These are phyloP conservation scores for Naso thynnoides DNA, from an alignment of 2,797 vertebrate genomes.

Conservation along the genomic window DNA sequence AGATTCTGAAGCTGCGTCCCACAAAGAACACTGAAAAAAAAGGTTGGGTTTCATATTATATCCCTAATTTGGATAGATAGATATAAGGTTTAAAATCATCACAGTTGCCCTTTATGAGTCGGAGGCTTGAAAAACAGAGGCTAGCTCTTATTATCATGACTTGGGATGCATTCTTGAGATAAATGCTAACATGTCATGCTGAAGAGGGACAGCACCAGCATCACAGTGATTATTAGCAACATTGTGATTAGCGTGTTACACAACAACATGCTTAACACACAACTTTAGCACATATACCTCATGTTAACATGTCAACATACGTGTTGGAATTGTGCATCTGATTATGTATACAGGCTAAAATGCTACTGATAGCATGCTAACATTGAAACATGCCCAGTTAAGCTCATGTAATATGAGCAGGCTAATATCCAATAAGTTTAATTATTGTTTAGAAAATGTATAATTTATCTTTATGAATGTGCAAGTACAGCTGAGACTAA, in stretches of 20 bases:
- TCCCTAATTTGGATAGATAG: too few relatives aligned
- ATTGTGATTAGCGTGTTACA: not conserved
- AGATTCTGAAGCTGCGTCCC: too few relatives aligned
- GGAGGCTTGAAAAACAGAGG: too few relatives aligned
- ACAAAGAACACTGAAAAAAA: too few relatives aligned
- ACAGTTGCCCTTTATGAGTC: too few relatives aligned
- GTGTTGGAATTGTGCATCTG: not conserved
- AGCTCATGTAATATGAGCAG: not conserved
- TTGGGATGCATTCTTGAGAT: not conserved
- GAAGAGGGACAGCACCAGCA: not conserved
- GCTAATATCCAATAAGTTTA: not conserved
- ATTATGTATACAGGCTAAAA: not conserved
- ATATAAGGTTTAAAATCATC: too few relatives aligned
- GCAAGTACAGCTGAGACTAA: not conserved
- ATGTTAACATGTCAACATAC: not conserved
- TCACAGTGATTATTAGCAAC: not conserved
- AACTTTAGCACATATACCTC: not conserved
- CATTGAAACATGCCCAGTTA: not conserved
- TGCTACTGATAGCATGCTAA: not conserved
- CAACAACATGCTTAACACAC: too few relatives aligned
- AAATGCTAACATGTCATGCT: not conserved
- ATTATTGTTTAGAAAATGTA: not conserved
- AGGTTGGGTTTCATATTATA: too few relatives aligned
- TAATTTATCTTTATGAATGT: too few relatives aligned
- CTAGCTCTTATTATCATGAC: not conserved